These are phyloP conservation scores for Chrysolina haemoptera DNA, from an alignment of 2,888 invertebrate genomes.

Conservation along the genomic window DNA sequence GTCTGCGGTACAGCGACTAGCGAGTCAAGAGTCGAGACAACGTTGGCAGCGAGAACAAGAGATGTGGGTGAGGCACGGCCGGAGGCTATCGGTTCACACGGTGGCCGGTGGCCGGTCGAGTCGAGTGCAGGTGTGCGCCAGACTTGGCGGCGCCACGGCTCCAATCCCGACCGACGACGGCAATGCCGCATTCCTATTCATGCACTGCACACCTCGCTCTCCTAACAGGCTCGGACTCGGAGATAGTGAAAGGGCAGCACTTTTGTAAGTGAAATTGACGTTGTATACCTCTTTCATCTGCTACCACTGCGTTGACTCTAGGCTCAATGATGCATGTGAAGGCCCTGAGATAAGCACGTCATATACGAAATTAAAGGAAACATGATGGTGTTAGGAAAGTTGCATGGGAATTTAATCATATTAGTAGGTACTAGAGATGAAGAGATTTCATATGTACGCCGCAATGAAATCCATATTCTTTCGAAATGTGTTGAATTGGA, in stretches of 20 bases:
- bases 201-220: conserved; percentile 39
- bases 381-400: no score
- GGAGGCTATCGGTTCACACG: conserved; percentile 54
- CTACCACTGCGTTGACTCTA: no score
- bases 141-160: conserved; percentile 66
- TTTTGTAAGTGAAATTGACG: no score
- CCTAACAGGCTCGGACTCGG: background rate
- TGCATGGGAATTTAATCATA: no score
- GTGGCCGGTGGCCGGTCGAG: conserved; percentile 64
- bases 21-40: background rate
- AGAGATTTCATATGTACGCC: no score
- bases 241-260: background rate
- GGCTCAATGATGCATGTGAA: no score
- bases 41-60: conserved; percentile 26
- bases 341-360: no score
- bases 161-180: conserved; percentile 51
- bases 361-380: no score
- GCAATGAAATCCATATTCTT: no score
- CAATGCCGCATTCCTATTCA: conserved; percentile 56
- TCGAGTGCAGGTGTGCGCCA: conserved; percentile 68
- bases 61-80: conserved; percentile 50
- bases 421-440: no score
- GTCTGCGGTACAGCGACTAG: conserved; percentile 36
- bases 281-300: no score
- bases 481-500: no score